Conservation (phyloP, 1,140 invertebrate species). For the Leptinotarsa texana region DNA sequence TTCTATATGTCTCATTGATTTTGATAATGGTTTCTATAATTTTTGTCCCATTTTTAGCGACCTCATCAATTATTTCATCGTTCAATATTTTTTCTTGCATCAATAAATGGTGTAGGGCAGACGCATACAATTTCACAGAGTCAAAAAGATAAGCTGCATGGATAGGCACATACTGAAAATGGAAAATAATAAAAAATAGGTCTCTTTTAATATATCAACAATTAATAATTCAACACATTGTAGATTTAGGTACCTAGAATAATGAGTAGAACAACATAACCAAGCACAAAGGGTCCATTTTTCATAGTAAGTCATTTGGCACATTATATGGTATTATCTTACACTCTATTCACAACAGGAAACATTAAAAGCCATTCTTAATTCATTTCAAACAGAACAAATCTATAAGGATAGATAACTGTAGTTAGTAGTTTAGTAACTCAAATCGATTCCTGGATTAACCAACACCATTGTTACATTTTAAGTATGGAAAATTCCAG, state of each 20-base stretch:
- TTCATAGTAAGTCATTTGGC: no score
- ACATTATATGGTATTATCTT: no score
- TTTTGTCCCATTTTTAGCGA: slow-evolving; percentile 74
- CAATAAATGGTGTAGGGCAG: slow-evolving; percentile 74
- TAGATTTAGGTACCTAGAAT: not conserved
- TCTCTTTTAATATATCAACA: slow-evolving; percentile 18
- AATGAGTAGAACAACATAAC: no score
- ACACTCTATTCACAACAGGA: no score
- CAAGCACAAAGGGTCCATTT: no score
- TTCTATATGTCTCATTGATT: slow-evolving; percentile 73
- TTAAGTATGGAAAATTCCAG: no score
- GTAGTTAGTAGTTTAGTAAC: no score
- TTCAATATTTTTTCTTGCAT: slow-evolving; percentile 61
- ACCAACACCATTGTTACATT: no score
- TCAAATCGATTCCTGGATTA: no score
- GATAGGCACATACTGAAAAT: slow-evolving; percentile 80
- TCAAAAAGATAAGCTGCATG: slow-evolving; percentile 97
- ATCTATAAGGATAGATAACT: no score
- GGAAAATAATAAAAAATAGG: slow-evolving; percentile 7
- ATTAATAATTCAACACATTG: not conserved
- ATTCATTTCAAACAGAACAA: no score
- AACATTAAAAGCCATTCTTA: no score
- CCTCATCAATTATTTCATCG: slow-evolving; percentile 68
- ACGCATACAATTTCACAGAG: slow-evolving; percentile 89
- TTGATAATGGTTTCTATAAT: slow-evolving; percentile 81